Conservation (phyloP, 2,888 invertebrate species). For the Drosophila macrospina region DNA sequence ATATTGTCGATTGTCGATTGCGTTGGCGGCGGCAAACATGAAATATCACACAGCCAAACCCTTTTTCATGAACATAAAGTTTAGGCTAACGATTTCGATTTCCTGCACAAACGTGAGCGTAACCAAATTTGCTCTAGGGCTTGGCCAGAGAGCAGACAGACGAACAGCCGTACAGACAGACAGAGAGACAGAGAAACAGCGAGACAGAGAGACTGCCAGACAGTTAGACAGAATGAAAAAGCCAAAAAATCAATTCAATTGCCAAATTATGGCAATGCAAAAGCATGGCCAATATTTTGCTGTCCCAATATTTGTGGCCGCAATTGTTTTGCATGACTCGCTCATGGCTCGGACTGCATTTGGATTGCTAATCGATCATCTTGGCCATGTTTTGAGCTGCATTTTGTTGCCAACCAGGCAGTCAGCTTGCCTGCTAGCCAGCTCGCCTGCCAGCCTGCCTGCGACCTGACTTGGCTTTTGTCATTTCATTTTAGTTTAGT, state of each 20-base stretch:
- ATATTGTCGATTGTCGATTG: conserved; percentile 52
- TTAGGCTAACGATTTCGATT: conserved; percentile 68
- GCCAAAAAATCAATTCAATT: conserved; percentile 70
- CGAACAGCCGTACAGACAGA: background rate
- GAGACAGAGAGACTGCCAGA: conserved; percentile 3
- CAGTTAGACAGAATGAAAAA: conserved; percentile 27
- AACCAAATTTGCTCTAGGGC: conserved; percentile 78
- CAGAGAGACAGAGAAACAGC: background rate
- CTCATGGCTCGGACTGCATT: conserved; percentile 59
- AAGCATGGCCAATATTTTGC: conserved; percentile 69
- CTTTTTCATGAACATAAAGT: conserved; percentile 72
- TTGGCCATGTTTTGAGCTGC: conserved; percentile 56
- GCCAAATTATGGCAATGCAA: conserved; percentile 75
- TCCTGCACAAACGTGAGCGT: conserved; percentile 82
- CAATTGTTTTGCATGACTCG: conserved; percentile 77
- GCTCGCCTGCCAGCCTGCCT: conserved; percentile 23
- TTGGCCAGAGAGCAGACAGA: conserved; percentile 52
- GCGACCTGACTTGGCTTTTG: conserved; percentile 56
- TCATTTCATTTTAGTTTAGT: conserved; percentile 57
- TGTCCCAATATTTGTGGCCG: conserved; percentile 76
- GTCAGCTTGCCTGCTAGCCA: conserved; percentile 14
- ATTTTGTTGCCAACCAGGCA: conserved; percentile 8
- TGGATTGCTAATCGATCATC: conserved; percentile 74
- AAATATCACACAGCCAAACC: conserved; percentile 78
- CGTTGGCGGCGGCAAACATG: conserved; percentile 79